Evolutionary conservation across 2,113 vertebrate species (phyloP).

Genomic region (Siniperca knerii): DNA sequence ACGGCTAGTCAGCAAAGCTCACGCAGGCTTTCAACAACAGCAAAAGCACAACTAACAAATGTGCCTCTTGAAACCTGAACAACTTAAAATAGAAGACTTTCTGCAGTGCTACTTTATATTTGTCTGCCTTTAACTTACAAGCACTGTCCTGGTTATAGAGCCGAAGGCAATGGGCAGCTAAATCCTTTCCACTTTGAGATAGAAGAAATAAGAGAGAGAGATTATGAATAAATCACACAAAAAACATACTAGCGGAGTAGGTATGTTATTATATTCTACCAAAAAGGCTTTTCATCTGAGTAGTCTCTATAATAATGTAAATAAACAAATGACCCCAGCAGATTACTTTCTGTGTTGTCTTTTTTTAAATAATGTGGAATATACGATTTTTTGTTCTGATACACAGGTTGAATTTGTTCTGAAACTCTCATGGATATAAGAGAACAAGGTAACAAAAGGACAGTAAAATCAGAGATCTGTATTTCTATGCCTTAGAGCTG

Average conservation of each 20-base stretch:
- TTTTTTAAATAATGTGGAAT: not conserved
- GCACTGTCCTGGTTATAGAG: slow-evolving; percentile 31
- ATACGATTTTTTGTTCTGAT: not conserved
- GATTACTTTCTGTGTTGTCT: not conserved
- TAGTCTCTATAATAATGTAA: not conserved
- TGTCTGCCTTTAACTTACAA: slow-evolving; percentile 47
- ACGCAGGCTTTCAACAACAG: slow-evolving; percentile 37
- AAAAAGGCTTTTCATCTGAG: not conserved
- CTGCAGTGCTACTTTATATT: slow-evolving; percentile 22
- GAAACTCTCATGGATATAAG: not conserved
- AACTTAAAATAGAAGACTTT: slow-evolving; percentile 38
- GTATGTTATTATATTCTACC: not conserved
- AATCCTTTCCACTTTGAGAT: slow-evolving; percentile 33
- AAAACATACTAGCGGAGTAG: not conserved
- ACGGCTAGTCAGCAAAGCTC: slow-evolving; percentile 40
- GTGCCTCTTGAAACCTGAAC: slow-evolving; percentile 41
- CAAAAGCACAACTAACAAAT: slow-evolving; percentile 49
- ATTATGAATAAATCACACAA: slow-evolving; percentile 48
- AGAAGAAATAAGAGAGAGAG: slow-evolving; percentile 19
- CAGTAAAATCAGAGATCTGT: slow-evolving; percentile 17
- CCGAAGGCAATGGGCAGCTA: slow-evolving; percentile 26
- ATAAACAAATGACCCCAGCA: slow-evolving; percentile 12
- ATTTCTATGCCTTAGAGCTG: slow-evolving; percentile 26
- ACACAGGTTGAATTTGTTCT: slow-evolving; percentile 1
- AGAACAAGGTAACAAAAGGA: slow-evolving; percentile 6